Base-by-base conservation (phyloP, 2,888 invertebrate species). In the Leucophora obtusa region DNA sequence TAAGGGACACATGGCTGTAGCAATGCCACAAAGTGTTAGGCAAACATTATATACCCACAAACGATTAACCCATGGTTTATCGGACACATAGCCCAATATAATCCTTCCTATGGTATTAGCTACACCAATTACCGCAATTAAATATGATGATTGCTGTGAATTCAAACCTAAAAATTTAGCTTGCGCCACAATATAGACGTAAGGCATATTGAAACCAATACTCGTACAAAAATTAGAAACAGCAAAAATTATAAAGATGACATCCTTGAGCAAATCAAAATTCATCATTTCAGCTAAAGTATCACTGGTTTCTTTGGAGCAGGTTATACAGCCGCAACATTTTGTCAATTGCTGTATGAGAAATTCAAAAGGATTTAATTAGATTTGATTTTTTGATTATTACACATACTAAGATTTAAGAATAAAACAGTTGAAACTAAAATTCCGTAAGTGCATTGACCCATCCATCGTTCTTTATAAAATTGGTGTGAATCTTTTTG, bases 191-290 rank as follows among this genome's bases (percentile, higher is more conserved):
- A 96, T 93, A 87, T 96, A 98, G 68, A 97, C 94, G 88, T 97
- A 97, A 43, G 98, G 98, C 87, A 98, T 94, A 89, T 97, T 97
- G 92, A 97, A 98, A 79, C 98, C 98, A 87, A 98, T 94, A 88
- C 97, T 98, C 18, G 90, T 90, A 83, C 89, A 94, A 89, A 99
- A 97, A 91, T 99, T 99, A 50, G 98, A 98, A 70, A 97, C 85
- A 14, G 95, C 94, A 90, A 98, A 99, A 79, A 98, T 91, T 82
- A 98, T 92, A 89, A 98, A 99, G 83, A 98, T 92, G 33, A 94
- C 93, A 90, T 98, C 96, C 85, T 93, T 93, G 75, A 99, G 92
- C 62, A 99, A 92, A 0, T 94, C 93, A 83, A 98, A 92, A 87
- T 98, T 96, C 86, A 98, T 92, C 96, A 98, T 97, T 90, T 95